These are phyloP conservation scores for Dione juno DNA, from an alignment of 2,888 invertebrate species.

Conservation along the genomic window DNA sequence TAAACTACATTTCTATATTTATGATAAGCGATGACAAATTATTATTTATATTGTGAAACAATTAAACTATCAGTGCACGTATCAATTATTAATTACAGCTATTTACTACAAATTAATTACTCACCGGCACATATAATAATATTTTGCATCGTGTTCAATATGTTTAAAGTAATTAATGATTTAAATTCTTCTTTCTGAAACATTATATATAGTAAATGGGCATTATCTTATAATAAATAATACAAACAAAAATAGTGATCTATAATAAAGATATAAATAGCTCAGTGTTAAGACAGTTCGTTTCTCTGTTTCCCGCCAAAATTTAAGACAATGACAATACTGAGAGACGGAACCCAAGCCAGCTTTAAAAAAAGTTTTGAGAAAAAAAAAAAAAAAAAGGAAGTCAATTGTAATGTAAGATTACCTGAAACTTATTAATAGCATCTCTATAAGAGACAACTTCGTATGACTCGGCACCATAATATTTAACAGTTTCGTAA, in stretches of 20 bases:
- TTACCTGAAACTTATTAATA: slow-evolving; percentile 92
- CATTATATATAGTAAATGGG: too few species aligned
- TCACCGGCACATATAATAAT: slow-evolving; percentile 89
- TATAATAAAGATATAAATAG: too few species aligned
- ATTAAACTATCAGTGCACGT: slow-evolving; percentile 2
- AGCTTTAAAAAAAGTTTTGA: too few species aligned
- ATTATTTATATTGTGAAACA: slow-evolving; percentile 4
- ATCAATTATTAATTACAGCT: slow-evolving; percentile 9
- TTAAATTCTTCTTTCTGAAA: slow-evolving; percentile 95
- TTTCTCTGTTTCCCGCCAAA: too few species aligned
- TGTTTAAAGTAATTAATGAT: slow-evolving; percentile 91
- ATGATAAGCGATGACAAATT: slow-evolving; percentile 20
- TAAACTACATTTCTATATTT: slow-evolving; percentile 1
- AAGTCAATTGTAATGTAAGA: too few species aligned
- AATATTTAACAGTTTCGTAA: slow-evolving; percentile 99
- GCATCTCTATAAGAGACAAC: slow-evolving; percentile 92
- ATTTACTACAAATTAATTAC: slow-evolving; percentile 43
- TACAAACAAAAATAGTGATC: too few species aligned
- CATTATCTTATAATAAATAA: too few species aligned
- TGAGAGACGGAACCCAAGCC: too few species aligned
- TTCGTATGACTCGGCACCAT: slow-evolving; percentile 97
- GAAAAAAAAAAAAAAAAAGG: too few species aligned
- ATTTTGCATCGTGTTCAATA: slow-evolving; percentile 96
- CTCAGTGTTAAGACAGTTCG: too few species aligned
- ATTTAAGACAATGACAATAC: too few species aligned